These are phyloP conservation scores for Turritopsis dohrnii DNA, from an alignment of 30 jellyfish, hydroid and myxozoan genomes.

Conservation along the genomic window DNA sequence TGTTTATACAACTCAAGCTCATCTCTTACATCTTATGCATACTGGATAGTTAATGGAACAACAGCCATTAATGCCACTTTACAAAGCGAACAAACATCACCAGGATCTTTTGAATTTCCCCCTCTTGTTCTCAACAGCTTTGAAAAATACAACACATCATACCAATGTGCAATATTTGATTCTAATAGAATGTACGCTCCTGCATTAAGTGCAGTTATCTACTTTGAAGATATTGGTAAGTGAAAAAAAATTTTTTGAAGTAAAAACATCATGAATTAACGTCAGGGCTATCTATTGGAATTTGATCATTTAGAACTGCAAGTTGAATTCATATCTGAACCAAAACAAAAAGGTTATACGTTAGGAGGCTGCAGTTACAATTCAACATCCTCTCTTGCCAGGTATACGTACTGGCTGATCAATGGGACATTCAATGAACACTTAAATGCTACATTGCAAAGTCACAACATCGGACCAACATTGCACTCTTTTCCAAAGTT, in stretches of 20 bases:
- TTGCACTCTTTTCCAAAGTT: neutral
- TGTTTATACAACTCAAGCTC: slow-evolving; percentile 2
- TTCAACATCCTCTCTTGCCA: neutral
- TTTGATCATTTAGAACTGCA: neutral
- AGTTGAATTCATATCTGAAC: neutral
- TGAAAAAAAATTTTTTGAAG: neutral
- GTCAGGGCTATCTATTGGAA: neutral
- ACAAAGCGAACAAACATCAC: neutral
- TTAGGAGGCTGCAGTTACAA: slow-evolving; percentile 10
- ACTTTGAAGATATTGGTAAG: neutral
- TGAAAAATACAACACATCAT: neutral
- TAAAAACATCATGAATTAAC: neutral
- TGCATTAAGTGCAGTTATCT: neutral
- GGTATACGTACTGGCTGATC: neutral
- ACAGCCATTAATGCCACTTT: neutral
- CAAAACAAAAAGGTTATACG: neutral
- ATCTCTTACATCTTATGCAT: neutral
- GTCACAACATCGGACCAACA: neutral
- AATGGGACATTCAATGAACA: neutral
- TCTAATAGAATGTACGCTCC: neutral
- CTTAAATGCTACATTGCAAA: neutral
- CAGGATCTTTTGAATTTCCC: neutral
- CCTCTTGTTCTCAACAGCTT: neutral
- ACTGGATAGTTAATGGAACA: slow-evolving; percentile 12
- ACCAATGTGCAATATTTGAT: neutral